Base-by-base conservation (phyloP, 1,140 invertebrate genomes). In the roundworm (Caenorhabditis elegans) region DNA sequence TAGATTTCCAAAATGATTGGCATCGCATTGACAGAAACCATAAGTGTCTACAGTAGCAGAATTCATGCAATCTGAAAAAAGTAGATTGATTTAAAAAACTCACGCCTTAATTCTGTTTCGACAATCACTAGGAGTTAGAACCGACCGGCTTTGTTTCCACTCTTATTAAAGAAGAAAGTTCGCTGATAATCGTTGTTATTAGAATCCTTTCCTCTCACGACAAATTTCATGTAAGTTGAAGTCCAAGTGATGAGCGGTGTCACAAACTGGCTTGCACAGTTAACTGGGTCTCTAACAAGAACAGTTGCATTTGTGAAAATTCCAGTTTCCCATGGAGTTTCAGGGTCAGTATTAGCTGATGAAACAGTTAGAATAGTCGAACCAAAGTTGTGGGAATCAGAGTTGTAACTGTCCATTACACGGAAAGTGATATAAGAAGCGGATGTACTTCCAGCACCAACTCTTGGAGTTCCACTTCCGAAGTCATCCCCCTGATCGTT, bases 121-220 rank as follows among this genome's bases (percentile, higher is more conserved):
- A n/a, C n/a, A n/a, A n/a, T n/a, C n/a, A n/a, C n/a, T n/a, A n/a
- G n/a, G n/a, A n/a, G n/a, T n/a, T n/a, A n/a, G n/a, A n/a, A 43
- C 17, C 22, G n/a, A 36, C 28, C 47, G 24, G 48, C 2, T 36
- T 22, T 43, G 31, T 19, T 36, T n/a, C 28, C 49, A 31, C 11
- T 43, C 22, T 43, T 60, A 10, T 70, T 79, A 39, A 79, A 79
- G 48, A 60, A 79, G 78, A 79, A 79, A 1, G 55, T 79, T 28
- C 78, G 13, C 13, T 43, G 34, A 36, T 43, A 79, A 15, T 43
- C 11, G 31, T 34, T 51, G 3, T 43, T 22, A 22, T 79, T 79
- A 3, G 34, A 39, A 55, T 65, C 51, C 13, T n/a, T 65, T 60
- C 78, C 78, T 2, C 34, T 15, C 15, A 79, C 55, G 0, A 65